A percentile compares a stretch with the other conserved stretches of the same genome.
Evolutionary conservation across 2,888 invertebrate species (phyloP).

Genomic region (Chrysomela aeneicollis): DNA sequence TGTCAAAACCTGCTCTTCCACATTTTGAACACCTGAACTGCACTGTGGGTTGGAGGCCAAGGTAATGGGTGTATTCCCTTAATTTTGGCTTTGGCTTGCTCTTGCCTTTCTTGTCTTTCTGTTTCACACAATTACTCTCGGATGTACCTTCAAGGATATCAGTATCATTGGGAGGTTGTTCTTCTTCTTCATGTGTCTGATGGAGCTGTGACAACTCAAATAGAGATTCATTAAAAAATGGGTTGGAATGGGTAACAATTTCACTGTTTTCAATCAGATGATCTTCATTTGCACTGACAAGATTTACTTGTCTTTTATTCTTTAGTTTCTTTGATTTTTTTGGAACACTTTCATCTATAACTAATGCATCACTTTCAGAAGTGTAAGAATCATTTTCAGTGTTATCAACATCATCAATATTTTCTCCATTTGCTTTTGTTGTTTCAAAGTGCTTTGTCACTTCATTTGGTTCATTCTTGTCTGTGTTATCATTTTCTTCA

Average conservation of each 20-base stretch:
- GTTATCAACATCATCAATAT: conserved; percentile 32
- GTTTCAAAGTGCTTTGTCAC: conserved; percentile 35
- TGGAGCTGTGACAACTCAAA: conserved; percentile 57
- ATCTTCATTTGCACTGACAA: conserved; percentile 24
- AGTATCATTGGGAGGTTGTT: conserved; percentile 22
- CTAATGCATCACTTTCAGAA: conserved; percentile 59
- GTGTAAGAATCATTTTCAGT: conserved; percentile 52
- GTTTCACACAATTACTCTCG: conserved; percentile 30
- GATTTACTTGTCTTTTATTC: conserved; percentile 11
- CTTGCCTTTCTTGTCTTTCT: conserved; percentile 41
- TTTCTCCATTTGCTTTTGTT: conserved; percentile 55
- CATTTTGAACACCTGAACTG: conserved; percentile 80
- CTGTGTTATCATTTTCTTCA: conserved; percentile 41
- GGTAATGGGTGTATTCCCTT: conserved; percentile 74
- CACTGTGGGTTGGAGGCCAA: conserved; percentile 75
- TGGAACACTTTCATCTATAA: conserved; percentile 57
- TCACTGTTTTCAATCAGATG: conserved; percentile 32
- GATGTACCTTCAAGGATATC: conserved; percentile 18
- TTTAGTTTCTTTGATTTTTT: conserved; percentile 41
- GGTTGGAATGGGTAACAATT: conserved; percentile 54
- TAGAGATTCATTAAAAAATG: conserved; percentile 58
- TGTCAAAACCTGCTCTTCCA: conserved; percentile 72
- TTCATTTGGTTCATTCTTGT: conserved; percentile 40
- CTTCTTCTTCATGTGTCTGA: conserved; percentile 39
- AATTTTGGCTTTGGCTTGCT: conserved; percentile 53